phyloP scores from a whole-genome alignment of 2,888 invertebrate genomes.

The Isotomurus palustris region DNA sequence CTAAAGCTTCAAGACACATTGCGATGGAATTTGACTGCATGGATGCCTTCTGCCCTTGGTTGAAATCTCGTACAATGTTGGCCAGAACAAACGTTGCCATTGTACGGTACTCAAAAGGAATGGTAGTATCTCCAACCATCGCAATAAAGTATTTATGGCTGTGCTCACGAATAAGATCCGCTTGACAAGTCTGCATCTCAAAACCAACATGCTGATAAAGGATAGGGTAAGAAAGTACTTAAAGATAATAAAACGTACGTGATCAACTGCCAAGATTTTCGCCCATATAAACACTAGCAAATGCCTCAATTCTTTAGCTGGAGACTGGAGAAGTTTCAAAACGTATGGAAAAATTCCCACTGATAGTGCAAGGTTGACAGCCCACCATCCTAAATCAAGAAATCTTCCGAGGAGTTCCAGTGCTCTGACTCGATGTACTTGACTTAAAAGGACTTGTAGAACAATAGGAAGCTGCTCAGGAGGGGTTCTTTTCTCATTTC shows the following conservation, averaged over 20 bases:
- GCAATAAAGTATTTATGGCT: conserved; percentile 92
- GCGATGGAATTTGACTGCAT: conserved; percentile 84
- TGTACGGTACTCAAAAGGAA: conserved; percentile 82
- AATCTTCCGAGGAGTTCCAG: conserved; percentile 87
- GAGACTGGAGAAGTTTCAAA: conserved; percentile 90
- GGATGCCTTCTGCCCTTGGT: conserved; percentile 83
- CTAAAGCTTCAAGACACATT: conserved; percentile 70
- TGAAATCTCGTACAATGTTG: conserved; percentile 84
- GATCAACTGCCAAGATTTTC: conserved; percentile 93
- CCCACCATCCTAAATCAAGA: conserved; percentile 92
- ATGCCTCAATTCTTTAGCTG: conserved; percentile 84
- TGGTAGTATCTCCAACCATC: conserved; percentile 79
- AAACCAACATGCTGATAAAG: background rate
- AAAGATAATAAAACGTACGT: conserved; percentile 57
- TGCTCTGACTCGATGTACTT: conserved; percentile 81
- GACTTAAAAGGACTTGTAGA: conserved; percentile 59
- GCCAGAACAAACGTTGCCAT: conserved; percentile 93
- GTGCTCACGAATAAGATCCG: conserved; percentile 86
- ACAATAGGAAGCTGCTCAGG: conserved; percentile 97
- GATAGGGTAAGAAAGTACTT: conserved; percentile 7
- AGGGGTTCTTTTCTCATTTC: conserved; percentile 70
- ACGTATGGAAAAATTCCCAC: conserved; percentile 99
- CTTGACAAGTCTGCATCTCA: conserved; percentile 74
- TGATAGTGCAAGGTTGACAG: conserved; percentile 88
- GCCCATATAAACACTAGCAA: conserved; percentile 98